phyloP scores from a whole-genome alignment of 2,113 vertebrate genomes.

The Engystomops pustulosus region DNA sequence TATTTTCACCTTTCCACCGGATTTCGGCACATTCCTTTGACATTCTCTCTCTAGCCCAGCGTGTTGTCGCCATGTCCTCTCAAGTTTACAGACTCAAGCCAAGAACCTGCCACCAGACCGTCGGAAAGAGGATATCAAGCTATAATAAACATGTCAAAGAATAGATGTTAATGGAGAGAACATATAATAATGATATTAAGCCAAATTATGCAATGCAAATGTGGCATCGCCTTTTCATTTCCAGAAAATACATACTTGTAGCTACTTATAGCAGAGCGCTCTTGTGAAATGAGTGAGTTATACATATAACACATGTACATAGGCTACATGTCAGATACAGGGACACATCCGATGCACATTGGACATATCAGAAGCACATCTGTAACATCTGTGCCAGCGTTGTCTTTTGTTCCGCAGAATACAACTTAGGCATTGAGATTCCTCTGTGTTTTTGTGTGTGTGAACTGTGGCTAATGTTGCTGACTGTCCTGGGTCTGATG shows the following conservation, averaged over 20 bases:
- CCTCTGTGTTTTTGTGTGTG: too few relatives aligned
- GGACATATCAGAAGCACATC: too few relatives aligned
- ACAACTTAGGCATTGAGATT: too few relatives aligned
- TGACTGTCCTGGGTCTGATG: too few relatives aligned
- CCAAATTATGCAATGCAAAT: background rate
- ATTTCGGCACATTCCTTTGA: background rate
- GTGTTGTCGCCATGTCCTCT: slow-evolving; percentile 5
- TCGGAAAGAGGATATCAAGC: background rate
- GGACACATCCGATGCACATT: too few relatives aligned
- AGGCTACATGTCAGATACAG: too few relatives aligned
- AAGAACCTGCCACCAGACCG: background rate
- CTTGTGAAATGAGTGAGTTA: too few relatives aligned
- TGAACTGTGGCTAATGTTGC: too few relatives aligned
- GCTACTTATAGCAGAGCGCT: too few relatives aligned
- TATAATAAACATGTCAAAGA: background rate
- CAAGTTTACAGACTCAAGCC: background rate
- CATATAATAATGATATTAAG: background rate
- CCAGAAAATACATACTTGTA: background rate
- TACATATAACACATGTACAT: background rate
- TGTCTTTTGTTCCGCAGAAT: too few relatives aligned
- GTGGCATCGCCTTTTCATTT: background rate
- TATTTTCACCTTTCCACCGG: background rate
- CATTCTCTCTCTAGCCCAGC: background rate
- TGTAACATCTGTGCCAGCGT: too few relatives aligned
- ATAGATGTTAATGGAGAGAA: background rate